phyloP scores from a whole-genome alignment of 2,797 vertebrate species.

The Petrocephalus sullivani region DNA sequence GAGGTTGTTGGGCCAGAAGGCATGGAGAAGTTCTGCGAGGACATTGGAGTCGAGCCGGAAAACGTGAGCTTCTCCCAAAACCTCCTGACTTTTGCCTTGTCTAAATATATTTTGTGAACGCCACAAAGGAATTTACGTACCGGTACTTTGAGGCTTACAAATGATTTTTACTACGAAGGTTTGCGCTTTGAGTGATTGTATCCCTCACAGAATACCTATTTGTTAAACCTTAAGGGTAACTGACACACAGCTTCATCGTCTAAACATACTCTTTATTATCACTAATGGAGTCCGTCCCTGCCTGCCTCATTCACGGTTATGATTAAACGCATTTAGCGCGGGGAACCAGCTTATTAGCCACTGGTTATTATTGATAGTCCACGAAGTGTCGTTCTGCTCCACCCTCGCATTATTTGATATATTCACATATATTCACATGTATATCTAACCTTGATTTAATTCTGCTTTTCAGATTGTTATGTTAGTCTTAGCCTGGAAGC shows the following conservation, averaged over 20 bases:
- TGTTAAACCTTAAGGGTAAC: background rate
- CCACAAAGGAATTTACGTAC: background rate
- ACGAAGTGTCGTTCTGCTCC: background rate
- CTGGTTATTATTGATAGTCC: background rate
- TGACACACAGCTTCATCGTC: background rate
- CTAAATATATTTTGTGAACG: background rate
- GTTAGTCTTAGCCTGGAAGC: conserved; percentile 95
- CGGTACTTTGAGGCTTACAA: background rate
- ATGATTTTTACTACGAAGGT: background rate
- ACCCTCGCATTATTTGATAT: background rate
- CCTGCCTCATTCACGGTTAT: background rate
- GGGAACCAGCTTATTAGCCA: background rate
- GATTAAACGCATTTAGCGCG: background rate
- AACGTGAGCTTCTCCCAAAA: conserved; percentile 63
- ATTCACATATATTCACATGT: background rate
- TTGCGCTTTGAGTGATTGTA: background rate
- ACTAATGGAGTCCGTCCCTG: background rate
- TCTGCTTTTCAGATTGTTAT: conserved; percentile 78
- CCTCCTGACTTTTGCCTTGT: background rate
- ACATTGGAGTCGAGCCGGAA: conserved; percentile 84
- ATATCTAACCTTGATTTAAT: conserved; percentile 25
- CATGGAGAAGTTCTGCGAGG: conserved; percentile 89
- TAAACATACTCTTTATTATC: no score
- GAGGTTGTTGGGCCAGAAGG: conserved; percentile 83
- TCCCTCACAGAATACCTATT: background rate